phyloP scores from a whole-genome alignment of 2,888 invertebrate genomes.

The Cataglyphis albicans region DNA sequence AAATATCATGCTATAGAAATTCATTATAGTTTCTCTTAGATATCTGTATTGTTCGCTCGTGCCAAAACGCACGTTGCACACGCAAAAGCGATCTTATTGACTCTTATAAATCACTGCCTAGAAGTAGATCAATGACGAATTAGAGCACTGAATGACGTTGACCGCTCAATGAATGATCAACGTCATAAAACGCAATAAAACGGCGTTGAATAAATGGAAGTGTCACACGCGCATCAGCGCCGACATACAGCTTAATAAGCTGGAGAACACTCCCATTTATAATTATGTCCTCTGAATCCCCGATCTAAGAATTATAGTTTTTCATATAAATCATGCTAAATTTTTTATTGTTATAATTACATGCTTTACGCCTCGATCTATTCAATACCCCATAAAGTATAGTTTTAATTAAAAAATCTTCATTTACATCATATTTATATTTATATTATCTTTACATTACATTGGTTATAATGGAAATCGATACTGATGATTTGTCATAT shows the following conservation, averaged over 20 bases:
- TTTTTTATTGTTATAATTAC: conserved; percentile 16
- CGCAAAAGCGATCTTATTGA: conserved; percentile 9
- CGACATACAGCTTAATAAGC: conserved; percentile 26
- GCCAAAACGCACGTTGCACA: background rate
- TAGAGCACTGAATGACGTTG: conserved; percentile 53
- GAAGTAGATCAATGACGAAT: conserved; percentile 63
- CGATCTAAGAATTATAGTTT: conserved; percentile 48
- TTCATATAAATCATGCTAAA: conserved; percentile 5
- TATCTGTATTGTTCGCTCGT: background rate
- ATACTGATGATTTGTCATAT: background rate
- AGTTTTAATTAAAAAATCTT: background rate
- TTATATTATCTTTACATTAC: too few relatives aligned
- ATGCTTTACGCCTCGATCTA: background rate
- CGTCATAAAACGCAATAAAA: conserved; percentile 49
- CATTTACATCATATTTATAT: too few relatives aligned
- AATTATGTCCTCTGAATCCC: conserved; percentile 46
- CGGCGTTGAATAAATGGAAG: conserved; percentile 39
- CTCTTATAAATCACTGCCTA: conserved; percentile 52
- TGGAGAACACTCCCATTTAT: conserved; percentile 55
- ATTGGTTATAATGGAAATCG: background rate
- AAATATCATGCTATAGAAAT: background rate
- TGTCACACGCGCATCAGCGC: conserved; percentile 26
- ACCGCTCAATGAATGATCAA: conserved; percentile 51
- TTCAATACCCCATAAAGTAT: background rate
- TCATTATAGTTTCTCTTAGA: background rate